Conservation (phyloP, 2,888 invertebrate genomes). For the Hirtodrosophila trivittata region DNA sequence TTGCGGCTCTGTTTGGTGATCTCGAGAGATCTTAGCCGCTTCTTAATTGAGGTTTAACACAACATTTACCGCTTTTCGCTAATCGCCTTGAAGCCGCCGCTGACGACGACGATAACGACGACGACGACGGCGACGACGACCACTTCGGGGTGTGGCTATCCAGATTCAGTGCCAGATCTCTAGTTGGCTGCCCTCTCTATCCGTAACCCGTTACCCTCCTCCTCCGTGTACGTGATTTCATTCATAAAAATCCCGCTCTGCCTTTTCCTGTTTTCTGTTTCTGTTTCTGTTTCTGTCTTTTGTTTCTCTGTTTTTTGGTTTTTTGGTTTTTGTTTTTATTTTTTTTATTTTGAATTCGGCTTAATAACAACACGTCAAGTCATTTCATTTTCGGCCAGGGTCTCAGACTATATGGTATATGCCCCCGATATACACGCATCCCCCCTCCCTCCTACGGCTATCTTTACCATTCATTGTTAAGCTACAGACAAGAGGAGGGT, state of each 20-base stretch:
- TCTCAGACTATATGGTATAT: constrained; percentile 9
- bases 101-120: constrained; percentile 6
- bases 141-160: constrained; percentile 33
- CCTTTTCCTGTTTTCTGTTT: constrained; percentile 34
- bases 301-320: constrained; percentile 1
- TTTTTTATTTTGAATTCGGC: constrained; percentile 44
- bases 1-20: constrained; percentile 47
- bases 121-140: constrained; percentile 11
- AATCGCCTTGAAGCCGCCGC: constrained; percentile 75
- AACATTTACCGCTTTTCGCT: constrained; percentile 82
- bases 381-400: constrained; percentile 74
- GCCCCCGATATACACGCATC: not conserved
- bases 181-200: constrained; percentile 16
- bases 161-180: constrained; percentile 20
- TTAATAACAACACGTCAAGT: constrained; percentile 80
- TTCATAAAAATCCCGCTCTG: constrained; percentile 65
- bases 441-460: not conserved
- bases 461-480: not conserved
- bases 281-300: not conserved
- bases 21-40: constrained; percentile 22
- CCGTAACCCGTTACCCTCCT: constrained; percentile 6
- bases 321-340: constrained; percentile 44
- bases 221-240: constrained; percentile 63
- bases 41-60: constrained; percentile 81
- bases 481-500: too few species aligned